A percentile compares a stretch with the other conserved stretches of the same genome.
These are phyloP conservation scores for Hermodice carunculata DNA, from an alignment of 2,888 invertebrate species.

Conservation along the genomic window DNA sequence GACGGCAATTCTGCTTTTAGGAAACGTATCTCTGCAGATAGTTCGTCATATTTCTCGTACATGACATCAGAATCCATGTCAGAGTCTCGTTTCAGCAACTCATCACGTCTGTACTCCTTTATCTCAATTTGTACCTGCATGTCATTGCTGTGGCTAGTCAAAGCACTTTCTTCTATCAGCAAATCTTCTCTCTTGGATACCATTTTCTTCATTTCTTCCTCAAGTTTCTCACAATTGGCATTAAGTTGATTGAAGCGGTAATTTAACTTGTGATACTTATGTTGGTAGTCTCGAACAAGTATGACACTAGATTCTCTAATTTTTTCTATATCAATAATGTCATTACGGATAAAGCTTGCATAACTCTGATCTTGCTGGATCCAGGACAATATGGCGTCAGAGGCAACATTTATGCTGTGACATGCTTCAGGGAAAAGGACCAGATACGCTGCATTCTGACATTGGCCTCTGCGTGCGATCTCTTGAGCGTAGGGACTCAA, in stretches of 20 bases:
- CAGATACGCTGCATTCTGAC: slow-evolving; percentile 53
- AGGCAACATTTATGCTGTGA: slow-evolving; percentile 52
- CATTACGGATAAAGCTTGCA: slow-evolving; percentile 53
- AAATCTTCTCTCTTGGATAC: slow-evolving; percentile 48
- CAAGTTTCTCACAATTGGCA: slow-evolving; percentile 46
- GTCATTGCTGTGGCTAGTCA: slow-evolving; percentile 47
- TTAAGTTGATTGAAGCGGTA: slow-evolving; percentile 54
- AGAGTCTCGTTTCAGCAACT: slow-evolving; percentile 26
- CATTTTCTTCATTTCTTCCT: slow-evolving; percentile 44
- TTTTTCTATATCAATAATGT: slow-evolving; percentile 51
- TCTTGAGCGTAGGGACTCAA: slow-evolving; percentile 48
- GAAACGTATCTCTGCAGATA: slow-evolving; percentile 51
- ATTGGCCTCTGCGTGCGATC: slow-evolving; percentile 49
- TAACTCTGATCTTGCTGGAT: slow-evolving; percentile 59
- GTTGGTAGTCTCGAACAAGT: slow-evolving; percentile 46
- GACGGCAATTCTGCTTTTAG: slow-evolving; percentile 50
- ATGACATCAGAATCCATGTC: slow-evolving; percentile 22
- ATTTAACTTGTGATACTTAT: slow-evolving; percentile 50
- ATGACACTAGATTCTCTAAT: slow-evolving; percentile 49
- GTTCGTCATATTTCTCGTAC: slow-evolving; percentile 49
- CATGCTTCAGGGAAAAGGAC: slow-evolving; percentile 59
- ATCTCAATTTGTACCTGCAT: slow-evolving; percentile 56
- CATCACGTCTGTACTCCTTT: slow-evolving; percentile 45
- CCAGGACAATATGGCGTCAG: slow-evolving; percentile 54
- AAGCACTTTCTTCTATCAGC: slow-evolving; percentile 28